Evolutionary conservation across 2,888 invertebrate species (phyloP).

Genomic region (Leptopilina syphax): DNA sequence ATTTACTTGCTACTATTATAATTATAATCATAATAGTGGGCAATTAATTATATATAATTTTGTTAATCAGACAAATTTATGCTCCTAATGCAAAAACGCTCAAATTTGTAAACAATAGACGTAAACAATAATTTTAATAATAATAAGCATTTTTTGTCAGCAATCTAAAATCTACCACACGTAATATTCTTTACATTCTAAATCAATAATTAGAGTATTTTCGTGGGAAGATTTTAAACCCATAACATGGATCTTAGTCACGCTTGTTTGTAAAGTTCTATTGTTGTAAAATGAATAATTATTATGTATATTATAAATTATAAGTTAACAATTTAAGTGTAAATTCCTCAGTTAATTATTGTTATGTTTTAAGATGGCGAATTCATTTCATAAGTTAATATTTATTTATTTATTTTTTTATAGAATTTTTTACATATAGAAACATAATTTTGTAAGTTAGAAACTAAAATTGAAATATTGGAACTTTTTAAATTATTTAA

Average conservation of each 20-base stretch:
- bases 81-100: neutral
- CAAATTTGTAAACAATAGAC: neutral
- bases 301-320: conserved; percentile 8
- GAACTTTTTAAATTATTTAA: neutral
- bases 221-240: neutral
- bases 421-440: too few relatives aligned
- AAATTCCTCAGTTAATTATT: neutral
- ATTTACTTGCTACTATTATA: too few relatives aligned
- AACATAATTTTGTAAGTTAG: neutral
- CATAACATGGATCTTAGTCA: conserved; percentile 1
- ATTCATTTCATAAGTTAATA: neutral
- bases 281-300: neutral
- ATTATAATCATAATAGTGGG: too few relatives aligned
- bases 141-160: neutral
- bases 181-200: neutral
- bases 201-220: neutral
- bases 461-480: neutral
- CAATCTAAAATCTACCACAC: neutral
- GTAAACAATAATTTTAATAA: neutral
- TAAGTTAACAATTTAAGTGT: neutral
- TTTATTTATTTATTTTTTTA: neutral
- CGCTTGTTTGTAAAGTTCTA: neutral
- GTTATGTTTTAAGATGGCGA: neutral
- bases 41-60: neutral
- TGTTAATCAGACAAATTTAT: neutral